A percentile compares a stretch with the other conserved stretches of the same genome.
Conservation (phyloP, 2,113 vertebrate species). For the Recurvirostra avosetta region DNA sequence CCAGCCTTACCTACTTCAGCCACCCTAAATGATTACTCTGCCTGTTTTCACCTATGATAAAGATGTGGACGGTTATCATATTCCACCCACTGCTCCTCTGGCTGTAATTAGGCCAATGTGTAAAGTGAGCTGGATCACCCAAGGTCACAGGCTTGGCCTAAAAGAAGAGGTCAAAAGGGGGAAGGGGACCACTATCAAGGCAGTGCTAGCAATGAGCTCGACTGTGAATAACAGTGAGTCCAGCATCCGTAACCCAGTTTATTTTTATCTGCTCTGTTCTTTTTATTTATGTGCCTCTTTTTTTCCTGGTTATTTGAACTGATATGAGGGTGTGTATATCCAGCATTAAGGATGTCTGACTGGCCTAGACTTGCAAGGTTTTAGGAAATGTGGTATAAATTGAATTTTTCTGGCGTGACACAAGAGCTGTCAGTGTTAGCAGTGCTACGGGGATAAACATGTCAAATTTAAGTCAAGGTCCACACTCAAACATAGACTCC, state of each 20-base stretch:
- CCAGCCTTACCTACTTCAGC: not conserved
- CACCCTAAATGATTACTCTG: not conserved
- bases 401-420: not conserved
- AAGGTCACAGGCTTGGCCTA: not conserved
- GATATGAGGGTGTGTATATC: accelerated
- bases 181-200: not conserved
- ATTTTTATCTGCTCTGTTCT: not conserved
- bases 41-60: not conserved
- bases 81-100: not conserved
- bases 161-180: not conserved
- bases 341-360: accelerated
- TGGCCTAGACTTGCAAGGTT: not conserved
- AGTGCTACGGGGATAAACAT: not conserved
- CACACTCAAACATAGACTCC: not conserved
- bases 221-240: not conserved
- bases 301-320: not conserved
- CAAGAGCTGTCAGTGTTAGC: not conserved
- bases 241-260: not conserved
- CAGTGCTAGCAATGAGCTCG: not conserved
- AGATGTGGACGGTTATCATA: not conserved
- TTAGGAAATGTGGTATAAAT: not conserved
- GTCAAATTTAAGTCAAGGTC: not conserved
- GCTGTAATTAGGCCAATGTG: conserved; percentile 7
- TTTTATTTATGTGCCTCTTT: not conserved
- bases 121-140: not conserved